These are phyloP conservation scores for Gila orcuttii DNA, from an alignment of 2,113 vertebrate species.

Conservation along the genomic window DNA sequence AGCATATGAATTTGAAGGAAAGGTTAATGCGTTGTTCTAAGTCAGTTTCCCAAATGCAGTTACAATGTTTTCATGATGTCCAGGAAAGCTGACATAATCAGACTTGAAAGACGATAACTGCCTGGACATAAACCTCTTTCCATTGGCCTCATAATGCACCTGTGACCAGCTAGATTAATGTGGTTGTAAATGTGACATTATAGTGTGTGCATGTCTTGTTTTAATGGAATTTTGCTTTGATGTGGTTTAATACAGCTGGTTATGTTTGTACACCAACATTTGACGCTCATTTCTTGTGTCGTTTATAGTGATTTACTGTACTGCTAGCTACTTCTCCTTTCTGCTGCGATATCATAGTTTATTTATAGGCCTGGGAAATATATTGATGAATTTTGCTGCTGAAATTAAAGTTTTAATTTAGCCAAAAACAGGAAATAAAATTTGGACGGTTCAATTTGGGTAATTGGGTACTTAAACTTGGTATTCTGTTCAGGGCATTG, in stretches of 20 bases:
- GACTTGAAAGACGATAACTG: background rate
- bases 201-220: background rate
- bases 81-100: constrained; percentile 1
- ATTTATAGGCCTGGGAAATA: background rate
- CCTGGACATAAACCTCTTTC: background rate
- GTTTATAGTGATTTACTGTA: background rate
- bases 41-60: background rate
- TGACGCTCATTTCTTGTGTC: background rate
- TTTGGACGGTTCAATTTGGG: background rate
- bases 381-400: background rate
- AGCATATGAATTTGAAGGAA: background rate
- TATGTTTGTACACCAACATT: background rate
- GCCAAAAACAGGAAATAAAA: background rate
- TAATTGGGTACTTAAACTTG: background rate
- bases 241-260: constrained; percentile 17
- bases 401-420: background rate
- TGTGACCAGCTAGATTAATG: constrained; percentile 2
- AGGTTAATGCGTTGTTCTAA: background rate
- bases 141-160: constrained; percentile 1
- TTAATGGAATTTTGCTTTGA: background rate
- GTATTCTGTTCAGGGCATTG: background rate
- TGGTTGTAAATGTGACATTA: constrained; percentile 8
- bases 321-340: background rate
- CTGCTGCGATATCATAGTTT: background rate
- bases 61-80: background rate